A percentile compares a stretch with the other conserved stretches of the same genome.
phyloP scores from a whole-genome alignment of 2,797 vertebrate species.

The Cynopterus sphinx region DNA sequence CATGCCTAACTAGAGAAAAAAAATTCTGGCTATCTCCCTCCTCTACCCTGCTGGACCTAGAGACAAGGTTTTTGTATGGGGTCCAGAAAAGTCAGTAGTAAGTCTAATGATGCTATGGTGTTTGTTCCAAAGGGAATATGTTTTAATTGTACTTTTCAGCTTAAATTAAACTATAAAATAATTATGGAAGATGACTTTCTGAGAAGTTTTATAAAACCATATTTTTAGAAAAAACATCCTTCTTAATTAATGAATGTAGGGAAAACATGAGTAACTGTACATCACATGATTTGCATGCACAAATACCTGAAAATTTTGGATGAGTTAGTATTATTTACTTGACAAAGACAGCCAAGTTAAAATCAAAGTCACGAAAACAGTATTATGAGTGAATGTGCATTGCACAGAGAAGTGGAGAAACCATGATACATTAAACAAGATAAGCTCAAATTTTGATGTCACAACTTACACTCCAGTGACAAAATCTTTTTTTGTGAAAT shows the following conservation, averaged over 20 bases:
- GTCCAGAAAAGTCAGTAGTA: not conserved
- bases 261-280: not conserved
- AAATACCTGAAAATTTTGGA: not conserved
- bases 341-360: not conserved
- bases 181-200: conserved; percentile 29
- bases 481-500: not conserved
- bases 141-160: not conserved
- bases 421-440: not conserved
- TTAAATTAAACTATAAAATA: conserved; percentile 18
- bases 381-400: not conserved
- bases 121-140: not conserved
- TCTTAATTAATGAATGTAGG: not conserved
- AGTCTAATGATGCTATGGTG: not conserved
- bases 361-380: not conserved
- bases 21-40: not conserved
- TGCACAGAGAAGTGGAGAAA: not conserved
- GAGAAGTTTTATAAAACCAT: conserved; percentile 25
- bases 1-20: not conserved
- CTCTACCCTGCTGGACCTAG: not conserved
- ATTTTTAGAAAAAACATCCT: not conserved
- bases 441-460: not conserved
- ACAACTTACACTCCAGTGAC: not conserved
- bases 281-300: not conserved
- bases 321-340: not conserved
- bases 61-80: not conserved